Evolutionary conservation across 2,797 vertebrate genomes (phyloP).

Genomic region (Peromyscus melanophrys): DNA sequence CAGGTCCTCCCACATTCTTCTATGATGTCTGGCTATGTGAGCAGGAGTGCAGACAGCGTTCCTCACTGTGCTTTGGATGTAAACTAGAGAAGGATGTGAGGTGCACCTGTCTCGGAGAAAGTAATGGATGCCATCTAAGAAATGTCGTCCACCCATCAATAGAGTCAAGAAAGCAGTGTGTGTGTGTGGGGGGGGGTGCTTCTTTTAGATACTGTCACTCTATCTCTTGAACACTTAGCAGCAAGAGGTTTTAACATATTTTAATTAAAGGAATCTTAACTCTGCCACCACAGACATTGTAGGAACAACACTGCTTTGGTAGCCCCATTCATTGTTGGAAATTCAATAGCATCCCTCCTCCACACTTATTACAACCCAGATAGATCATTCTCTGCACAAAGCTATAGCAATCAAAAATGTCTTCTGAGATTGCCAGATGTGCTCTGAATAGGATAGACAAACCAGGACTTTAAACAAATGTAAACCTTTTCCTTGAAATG

Average conservation of each 20-base stretch:
- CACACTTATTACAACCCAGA: not conserved
- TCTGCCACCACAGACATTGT: not conserved
- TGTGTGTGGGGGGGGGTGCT: too few relatives aligned
- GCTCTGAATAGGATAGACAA: not conserved
- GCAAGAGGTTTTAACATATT: not conserved
- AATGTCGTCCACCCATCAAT: not conserved
- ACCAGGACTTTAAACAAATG: not conserved
- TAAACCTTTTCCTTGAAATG: not conserved
- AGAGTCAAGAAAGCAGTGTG: not conserved
- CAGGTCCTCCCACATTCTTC: conserved; percentile 55
- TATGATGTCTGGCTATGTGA: not conserved
- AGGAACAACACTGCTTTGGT: not conserved
- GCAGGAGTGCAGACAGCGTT: not conserved
- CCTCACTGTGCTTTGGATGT: not conserved
- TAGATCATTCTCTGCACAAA: not conserved
- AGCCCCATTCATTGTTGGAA: not conserved
- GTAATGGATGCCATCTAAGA: not conserved
- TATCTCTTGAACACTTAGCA: not conserved
- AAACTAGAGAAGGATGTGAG: not conserved
- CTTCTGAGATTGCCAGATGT: not conserved
- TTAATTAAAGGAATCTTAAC: not conserved
- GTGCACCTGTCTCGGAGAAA: conserved; percentile 13
- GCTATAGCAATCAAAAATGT: not conserved
- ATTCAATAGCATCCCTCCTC: not conserved
- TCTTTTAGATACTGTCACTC: not conserved